Evolutionary conservation across 2,888 invertebrate genomes (phyloP), one percentile per base, ranked within the genome.

Genomic region (Thymelicus lineola): DNA sequence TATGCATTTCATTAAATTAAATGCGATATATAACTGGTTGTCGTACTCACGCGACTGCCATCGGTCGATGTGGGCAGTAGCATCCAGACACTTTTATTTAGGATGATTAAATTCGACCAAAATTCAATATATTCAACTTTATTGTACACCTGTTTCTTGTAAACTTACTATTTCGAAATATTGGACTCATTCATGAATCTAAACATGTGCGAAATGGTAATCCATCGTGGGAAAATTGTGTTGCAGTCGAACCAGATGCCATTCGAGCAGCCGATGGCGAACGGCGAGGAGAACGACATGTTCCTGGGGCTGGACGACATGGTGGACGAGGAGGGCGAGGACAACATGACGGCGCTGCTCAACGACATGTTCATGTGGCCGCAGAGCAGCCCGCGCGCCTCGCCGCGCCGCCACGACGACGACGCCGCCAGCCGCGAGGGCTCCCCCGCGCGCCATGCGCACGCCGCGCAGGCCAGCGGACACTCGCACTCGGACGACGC

Each of bases 331-430:
- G 93, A 92, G 74, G 96, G 96, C 78, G 96, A 96, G 85, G 96
- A 96, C 80, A 95, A 95, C 80, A 92, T 92, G 95, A 95, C 96
- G 78, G 96, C 96, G 79, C 82, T 93, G 78, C 82, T 92, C 66
- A 75, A 73, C 73, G 98, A 97, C 86, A 96, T 98, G 85, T 97
- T 98, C 89, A 89, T 90, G 88, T 91, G 89, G 88, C 83, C 86
- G 73, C 85, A 83, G 72, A 79, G 78, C 76, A 75, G 76, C 61
- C 83, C 85, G 76, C 79, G 83, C 66, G 79, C 77, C 68, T 79
- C 80, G n/a, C 82, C 83, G 72, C 80, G 85, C 36, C 77, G 83
- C 61, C 74, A 74, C 74, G 83, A 82, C 73, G 82, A 79, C 70
- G 82, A 84, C 76, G 75, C 81, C 78, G 76, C 81, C 76, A 73